These are phyloP conservation scores for Xestoiulus laeticollis DNA, from an alignment of 2,888 invertebrate genomes.

Conservation along the genomic window DNA sequence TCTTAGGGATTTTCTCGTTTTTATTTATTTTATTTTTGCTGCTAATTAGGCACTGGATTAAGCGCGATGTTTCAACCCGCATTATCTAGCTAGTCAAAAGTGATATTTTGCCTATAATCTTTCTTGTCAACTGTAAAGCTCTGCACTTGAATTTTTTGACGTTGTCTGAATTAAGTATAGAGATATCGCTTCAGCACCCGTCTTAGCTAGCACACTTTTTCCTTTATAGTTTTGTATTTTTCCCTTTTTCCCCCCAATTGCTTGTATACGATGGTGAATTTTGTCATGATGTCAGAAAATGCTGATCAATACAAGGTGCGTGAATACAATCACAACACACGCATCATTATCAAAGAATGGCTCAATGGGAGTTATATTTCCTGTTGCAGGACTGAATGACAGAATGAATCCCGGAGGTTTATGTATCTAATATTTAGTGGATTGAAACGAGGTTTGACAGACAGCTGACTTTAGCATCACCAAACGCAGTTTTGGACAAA, in stretches of 20 bases:
- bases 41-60: background rate
- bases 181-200: background rate
- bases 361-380: background rate
- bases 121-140: slow-evolving; percentile 14
- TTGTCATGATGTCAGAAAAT: background rate
- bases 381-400: background rate
- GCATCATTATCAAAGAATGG: background rate
- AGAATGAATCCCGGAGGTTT: background rate
- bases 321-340: background rate
- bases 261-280: background rate
- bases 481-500: background rate
- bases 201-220: background rate
- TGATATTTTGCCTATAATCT: background rate
- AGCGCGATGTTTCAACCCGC: background rate
- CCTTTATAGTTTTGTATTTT: background rate
- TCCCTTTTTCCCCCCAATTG: background rate
- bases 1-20: background rate
- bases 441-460: background rate
- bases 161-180: background rate
- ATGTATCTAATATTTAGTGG: background rate
- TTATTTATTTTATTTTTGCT: background rate
- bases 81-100: background rate
- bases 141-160: background rate
- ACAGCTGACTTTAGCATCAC: background rate
- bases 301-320: background rate